Base-by-base conservation (phyloP, 2,888 invertebrate genomes). In the Phymatocera aterrima region DNA sequence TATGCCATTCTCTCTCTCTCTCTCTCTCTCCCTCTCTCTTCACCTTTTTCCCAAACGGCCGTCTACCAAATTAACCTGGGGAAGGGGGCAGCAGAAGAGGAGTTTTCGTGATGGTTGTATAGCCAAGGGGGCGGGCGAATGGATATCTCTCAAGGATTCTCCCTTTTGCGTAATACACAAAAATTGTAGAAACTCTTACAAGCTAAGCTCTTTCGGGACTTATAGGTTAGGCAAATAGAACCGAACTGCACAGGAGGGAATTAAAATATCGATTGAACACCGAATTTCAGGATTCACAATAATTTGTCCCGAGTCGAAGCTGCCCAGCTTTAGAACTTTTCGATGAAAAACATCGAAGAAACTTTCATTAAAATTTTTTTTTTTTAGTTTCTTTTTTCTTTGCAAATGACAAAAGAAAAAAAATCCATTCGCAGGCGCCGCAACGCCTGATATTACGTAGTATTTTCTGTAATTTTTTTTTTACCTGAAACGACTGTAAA, bases 1-100 rank as follows among this genome's bases (percentile, higher is more conserved):
- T 46, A 31, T 68, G n/a, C n/a, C n/a, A n/a, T 24, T 68, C 28
- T 28, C 43, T 48, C 61, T 24, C 48, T 72, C 4, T 79, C 34
- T 21, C 72, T 74, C 48, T 40, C 37, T 46, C 43, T 77, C 77
- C 61, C 78, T 65, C 77, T 77, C 75, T 77, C 46, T 46, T 61
- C 74, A 54, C 40, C 77, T 61, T 40, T 75, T 64, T 54, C 18
- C 48, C 57, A 28, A 48, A 51, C 78, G 78, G 51, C 77, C 77
- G 60, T n/a, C n/a, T 77, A 78, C 60, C 72, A 70, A 72, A 72
- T 72, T 72, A 72, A 48, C 72, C 51, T n/a, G 51, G 72, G 34
- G 51, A n/a, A n/a, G n/a, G n/a, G n/a, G n/a, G n/a, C n/a, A n/a
- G 48, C 18, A 31, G n/a, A 51, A 31, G 51, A 72, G 51, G 72